These are phyloP conservation scores for Colossoma macropomum DNA, from an alignment of 2,113 vertebrate genomes.

Conservation along the genomic window DNA sequence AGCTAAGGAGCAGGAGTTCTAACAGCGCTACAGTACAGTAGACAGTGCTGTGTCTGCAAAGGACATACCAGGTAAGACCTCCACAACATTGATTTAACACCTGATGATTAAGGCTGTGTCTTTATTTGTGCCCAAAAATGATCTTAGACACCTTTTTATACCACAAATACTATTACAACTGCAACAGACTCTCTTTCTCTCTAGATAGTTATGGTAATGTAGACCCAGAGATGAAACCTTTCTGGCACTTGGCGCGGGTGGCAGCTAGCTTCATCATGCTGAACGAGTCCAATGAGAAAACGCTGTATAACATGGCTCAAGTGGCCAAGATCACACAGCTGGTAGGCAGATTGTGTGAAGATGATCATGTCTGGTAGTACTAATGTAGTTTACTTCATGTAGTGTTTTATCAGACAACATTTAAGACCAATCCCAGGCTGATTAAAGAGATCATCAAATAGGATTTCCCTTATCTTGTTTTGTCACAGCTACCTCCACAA, in stretches of 20 bases:
- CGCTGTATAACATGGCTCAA: constrained; percentile 82
- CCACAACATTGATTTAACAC: neutral
- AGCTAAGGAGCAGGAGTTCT: constrained; percentile 81
- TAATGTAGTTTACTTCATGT: neutral
- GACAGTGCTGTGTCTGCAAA: constrained; percentile 72
- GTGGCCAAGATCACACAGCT: constrained; percentile 87
- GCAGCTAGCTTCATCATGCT: constrained; percentile 86
- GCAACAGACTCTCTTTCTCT: constrained; percentile 1
- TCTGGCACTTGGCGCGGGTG: constrained; percentile 78
- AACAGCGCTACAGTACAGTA: constrained; percentile 74
- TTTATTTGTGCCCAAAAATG: too few relatives aligned
- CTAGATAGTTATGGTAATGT: constrained; percentile 86
- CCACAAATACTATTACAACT: too few relatives aligned
- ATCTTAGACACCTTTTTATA: too few relatives aligned
- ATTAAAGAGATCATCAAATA: neutral
- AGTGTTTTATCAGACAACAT: neutral
- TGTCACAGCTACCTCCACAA: constrained; percentile 27
- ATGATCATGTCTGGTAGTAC: neutral
- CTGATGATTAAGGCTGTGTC: neutral
- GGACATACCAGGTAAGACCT: constrained; percentile 84
- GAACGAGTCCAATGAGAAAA: constrained; percentile 87
- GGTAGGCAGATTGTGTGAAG: constrained; percentile 75
- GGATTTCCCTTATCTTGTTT: neutral
- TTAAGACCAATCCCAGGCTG: too few relatives aligned
- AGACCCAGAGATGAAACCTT: constrained; percentile 81